phyloP scores from a whole-genome alignment of 1,140 invertebrate genomes.

The Cydia fagiglandana region DNA sequence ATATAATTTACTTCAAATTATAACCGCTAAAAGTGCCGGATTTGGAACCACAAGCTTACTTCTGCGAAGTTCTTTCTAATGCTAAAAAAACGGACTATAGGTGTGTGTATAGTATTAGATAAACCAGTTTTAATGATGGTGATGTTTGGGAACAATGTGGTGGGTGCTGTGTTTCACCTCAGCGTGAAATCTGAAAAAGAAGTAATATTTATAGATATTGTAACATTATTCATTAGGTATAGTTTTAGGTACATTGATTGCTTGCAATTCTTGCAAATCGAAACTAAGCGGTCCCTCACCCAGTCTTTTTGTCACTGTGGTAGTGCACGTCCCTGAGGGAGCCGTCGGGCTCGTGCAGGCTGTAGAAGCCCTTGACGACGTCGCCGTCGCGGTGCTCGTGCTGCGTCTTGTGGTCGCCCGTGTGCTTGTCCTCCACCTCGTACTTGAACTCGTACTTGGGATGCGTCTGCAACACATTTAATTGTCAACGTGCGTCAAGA shows the following conservation, averaged over 20 bases:
- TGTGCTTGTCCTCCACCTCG: slow-evolving; percentile 40
- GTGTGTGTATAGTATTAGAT: slow-evolving; percentile 26
- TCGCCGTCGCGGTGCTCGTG: slow-evolving; percentile 43
- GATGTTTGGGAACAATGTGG: slow-evolving; percentile 32
- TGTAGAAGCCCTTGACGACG: slow-evolving; percentile 59
- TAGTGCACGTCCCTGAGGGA: slow-evolving; percentile 55
- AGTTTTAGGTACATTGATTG: no score
- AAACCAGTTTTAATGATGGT: slow-evolving; percentile 37
- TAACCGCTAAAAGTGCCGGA: no score
- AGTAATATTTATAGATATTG: not conserved
- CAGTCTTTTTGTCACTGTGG: slow-evolving; percentile 45
- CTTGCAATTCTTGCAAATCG: no score
- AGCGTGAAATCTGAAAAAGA: slow-evolving; percentile 34
- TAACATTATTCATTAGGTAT: not conserved
- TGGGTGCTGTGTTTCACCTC: slow-evolving; percentile 37
- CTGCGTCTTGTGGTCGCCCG: slow-evolving; percentile 18
- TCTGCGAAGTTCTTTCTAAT: no score
- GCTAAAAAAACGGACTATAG: no score
- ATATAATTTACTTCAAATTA: no score
- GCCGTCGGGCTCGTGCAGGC: slow-evolving; percentile 58
- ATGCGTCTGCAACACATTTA: slow-evolving; percentile 47
- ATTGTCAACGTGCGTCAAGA: not conserved
- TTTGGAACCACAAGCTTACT: no score
- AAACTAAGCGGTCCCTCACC: not conserved
- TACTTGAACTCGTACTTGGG: slow-evolving; percentile 65